Evolutionary conservation across 2,797 vertebrate species (phyloP).

Genomic region (Falco columbarius): DNA sequence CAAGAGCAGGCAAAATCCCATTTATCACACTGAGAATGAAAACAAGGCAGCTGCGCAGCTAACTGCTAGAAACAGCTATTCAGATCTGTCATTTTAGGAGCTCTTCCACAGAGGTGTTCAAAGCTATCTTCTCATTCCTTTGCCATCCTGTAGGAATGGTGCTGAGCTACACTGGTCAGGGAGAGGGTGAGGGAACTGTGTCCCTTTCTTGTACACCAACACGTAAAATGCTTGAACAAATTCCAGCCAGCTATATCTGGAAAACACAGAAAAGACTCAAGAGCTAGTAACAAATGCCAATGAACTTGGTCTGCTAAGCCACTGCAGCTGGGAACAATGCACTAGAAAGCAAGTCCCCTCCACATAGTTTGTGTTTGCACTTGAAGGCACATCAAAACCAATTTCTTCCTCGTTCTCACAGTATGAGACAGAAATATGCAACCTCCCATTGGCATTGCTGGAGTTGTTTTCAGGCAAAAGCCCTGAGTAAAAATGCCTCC

Average conservation of each 20-base stretch:
- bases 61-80: not conserved
- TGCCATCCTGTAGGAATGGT: not conserved
- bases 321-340: not conserved
- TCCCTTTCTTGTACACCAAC: not conserved
- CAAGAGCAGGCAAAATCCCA: not conserved
- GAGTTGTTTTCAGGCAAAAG: not conserved
- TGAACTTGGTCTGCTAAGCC: not conserved
- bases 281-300: not conserved
- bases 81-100: not conserved
- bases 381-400: not conserved
- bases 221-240: not conserved
- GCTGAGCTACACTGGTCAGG: not conserved
- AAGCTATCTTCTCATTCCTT: not conserved
- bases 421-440: not conserved
- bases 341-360: not conserved
- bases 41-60: not conserved
- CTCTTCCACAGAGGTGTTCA: not conserved
- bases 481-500: not conserved
- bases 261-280: not conserved
- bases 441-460: not conserved
- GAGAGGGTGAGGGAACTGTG: not conserved
- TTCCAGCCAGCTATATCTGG: not conserved
- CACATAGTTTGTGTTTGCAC: not conserved
- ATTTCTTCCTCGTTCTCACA: not conserved
- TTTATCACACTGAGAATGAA: not conserved